Percentiles rank a stretch among this genome's conserved stretches.
Conservation (phyloP, 1,140 invertebrate species). For the Elymnias hypermnestra region DNA sequence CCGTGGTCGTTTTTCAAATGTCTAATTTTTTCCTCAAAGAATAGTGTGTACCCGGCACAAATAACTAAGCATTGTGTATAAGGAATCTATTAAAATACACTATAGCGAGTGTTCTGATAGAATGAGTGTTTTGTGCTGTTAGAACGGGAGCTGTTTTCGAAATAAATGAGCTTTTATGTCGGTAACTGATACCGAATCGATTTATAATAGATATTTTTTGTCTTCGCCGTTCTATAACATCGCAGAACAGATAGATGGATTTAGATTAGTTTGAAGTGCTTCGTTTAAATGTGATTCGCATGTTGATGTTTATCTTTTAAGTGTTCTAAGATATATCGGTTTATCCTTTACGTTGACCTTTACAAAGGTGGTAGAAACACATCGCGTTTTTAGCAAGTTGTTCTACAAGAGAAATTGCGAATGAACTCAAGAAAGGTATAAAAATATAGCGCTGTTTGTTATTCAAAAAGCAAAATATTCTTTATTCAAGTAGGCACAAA, state of each 20-base stretch:
- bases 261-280: constrained; percentile 4
- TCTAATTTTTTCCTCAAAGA: constrained; percentile 36
- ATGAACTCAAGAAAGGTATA: too few species aligned
- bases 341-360: neutral
- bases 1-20: constrained; percentile 35
- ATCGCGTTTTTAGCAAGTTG: too few species aligned
- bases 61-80: constrained; percentile 49
- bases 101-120: constrained; percentile 41
- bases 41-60: constrained; percentile 33
- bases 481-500: too few species aligned
- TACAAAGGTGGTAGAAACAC: too few species aligned
- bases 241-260: neutral
- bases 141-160: constrained; percentile 33
- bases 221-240: neutral
- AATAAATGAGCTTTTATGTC: constrained; percentile 40
- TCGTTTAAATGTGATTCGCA: constrained; percentile 1
- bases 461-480: too few species aligned
- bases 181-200: constrained; percentile 34
- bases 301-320: constrained; percentile 1
- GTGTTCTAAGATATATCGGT: neutral
- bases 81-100: constrained; percentile 55
- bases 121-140: constrained; percentile 43
- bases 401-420: too few species aligned
- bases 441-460: too few species aligned
- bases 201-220: constrained; percentile 35